A percentile compares a stretch with the other conserved stretches of the same genome.
phyloP scores from a whole-genome alignment of 1,140 invertebrate species.

The Leptinotarsa texana region DNA sequence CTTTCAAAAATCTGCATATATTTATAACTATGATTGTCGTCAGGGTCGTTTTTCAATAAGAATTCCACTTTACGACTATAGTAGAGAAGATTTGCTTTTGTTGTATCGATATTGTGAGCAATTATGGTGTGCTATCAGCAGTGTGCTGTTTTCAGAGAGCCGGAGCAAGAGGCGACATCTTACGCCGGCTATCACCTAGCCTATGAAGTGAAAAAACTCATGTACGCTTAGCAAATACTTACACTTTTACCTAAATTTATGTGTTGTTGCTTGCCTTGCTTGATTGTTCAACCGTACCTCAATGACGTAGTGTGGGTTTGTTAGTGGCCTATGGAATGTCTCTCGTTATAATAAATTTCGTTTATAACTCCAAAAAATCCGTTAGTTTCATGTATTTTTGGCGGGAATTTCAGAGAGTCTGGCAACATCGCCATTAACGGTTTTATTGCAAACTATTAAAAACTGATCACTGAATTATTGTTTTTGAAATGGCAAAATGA shows the following conservation, averaged over 20 bases:
- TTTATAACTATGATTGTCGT: no score
- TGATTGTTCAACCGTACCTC: slow-evolving; percentile 18
- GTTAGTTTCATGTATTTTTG: no score
- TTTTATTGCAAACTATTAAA: no score
- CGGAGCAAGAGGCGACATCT: slow-evolving; percentile 77
- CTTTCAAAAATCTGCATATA: no score
- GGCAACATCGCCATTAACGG: no score
- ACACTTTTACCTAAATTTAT: slow-evolving; percentile 44
- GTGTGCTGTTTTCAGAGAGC: slow-evolving; percentile 72
- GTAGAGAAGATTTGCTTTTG: not conserved
- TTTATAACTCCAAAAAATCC: no score
- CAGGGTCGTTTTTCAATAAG: no score
- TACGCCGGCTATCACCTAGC: slow-evolving; percentile 96
- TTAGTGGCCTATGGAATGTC: not conserved
- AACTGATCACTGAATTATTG: no score
- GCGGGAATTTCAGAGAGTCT: no score
- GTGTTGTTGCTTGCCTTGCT: slow-evolving; percentile 43
- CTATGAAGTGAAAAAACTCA: slow-evolving; percentile 99
- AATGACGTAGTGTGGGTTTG: not conserved
- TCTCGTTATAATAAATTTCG: no score
- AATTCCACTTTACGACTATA: not conserved
- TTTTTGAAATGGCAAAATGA: no score
- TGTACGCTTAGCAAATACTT: slow-evolving; percentile 79
- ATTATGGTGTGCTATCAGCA: slow-evolving; percentile 54
- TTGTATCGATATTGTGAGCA: not conserved